Percentiles rank a stretch among this genome's conserved stretches.
Evolutionary conservation across 2,797 vertebrate species (phyloP).

Genomic region (Mus caroli): DNA sequence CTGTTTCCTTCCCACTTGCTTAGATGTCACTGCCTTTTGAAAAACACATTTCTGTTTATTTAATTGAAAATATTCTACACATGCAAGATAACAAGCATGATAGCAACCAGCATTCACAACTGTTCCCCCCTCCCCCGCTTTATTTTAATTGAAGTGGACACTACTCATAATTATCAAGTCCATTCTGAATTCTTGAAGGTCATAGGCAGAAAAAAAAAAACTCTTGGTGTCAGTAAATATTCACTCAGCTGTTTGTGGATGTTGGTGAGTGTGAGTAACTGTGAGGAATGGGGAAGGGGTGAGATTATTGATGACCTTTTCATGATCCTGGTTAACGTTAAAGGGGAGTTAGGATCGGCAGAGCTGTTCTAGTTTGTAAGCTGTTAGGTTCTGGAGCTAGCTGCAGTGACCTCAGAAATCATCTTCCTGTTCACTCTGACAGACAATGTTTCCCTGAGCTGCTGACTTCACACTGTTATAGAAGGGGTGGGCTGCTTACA

Average conservation of each 20-base stretch:
- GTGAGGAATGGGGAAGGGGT: too few species aligned
- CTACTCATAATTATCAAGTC: background rate
- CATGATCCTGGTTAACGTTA: background rate
- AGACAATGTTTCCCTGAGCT: slow-evolving; percentile 62
- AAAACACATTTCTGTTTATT: background rate
- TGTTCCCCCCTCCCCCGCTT: background rate
- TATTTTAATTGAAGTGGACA: background rate
- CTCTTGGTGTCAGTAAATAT: too few species aligned
- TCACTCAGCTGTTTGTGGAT: background rate
- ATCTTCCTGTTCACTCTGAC: slow-evolving; percentile 39
- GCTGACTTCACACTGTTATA: slow-evolving; percentile 57
- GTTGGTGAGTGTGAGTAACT: background rate
- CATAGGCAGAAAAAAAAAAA: background rate
- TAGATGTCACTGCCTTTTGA: background rate
- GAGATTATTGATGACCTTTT: background rate
- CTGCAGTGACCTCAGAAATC: slow-evolving; percentile 62
- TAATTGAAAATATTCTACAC: background rate
- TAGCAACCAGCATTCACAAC: background rate
- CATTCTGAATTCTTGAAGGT: background rate
- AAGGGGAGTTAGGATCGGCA: background rate
- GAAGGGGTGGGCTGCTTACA: slow-evolving; percentile 56
- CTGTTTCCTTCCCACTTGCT: background rate
- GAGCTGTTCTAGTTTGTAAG: background rate
- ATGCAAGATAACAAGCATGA: background rate
- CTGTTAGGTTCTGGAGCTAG: background rate